These are phyloP conservation scores for Drosophila watanabei DNA, from an alignment of 1,140 invertebrate species.

Conservation along the genomic window DNA sequence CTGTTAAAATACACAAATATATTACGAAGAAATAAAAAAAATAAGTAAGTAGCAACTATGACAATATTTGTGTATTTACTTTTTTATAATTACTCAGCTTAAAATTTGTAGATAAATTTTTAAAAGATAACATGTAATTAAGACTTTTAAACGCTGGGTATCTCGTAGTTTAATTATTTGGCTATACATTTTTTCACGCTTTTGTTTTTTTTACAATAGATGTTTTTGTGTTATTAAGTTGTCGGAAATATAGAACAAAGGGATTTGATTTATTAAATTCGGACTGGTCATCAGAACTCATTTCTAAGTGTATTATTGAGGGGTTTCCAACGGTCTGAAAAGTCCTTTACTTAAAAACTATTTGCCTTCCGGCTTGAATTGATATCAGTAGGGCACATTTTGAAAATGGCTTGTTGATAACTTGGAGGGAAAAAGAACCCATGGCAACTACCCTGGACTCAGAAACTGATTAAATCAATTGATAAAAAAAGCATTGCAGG, in stretches of 20 bases:
- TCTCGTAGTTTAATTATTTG: background rate
- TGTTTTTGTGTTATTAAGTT: background rate
- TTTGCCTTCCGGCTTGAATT: background rate
- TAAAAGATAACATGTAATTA: background rate
- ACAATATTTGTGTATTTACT: too few species aligned
- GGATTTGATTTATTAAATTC: background rate
- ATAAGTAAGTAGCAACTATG: too few species aligned
- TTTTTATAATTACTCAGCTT: too few species aligned
- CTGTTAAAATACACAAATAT: too few species aligned
- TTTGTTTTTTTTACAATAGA: background rate
- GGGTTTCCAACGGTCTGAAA: background rate
- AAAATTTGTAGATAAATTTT: too few species aligned
- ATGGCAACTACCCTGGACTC: conserved; percentile 9
- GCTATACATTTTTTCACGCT: background rate
- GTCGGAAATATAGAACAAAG: background rate
- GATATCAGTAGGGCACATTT: background rate
- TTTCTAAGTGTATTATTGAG: background rate
- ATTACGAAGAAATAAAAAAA: too few species aligned
- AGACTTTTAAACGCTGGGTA: background rate
- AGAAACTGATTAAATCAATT: conserved; percentile 17
- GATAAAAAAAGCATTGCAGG: conserved; percentile 22
- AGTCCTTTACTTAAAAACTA: too few species aligned
- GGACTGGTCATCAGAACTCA: background rate
- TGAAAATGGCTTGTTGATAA: background rate
- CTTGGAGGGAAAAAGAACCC: background rate